These are phyloP conservation scores for Megastigmus dorsalis DNA, from an alignment of 2,888 invertebrate species.

Conservation along the genomic window DNA sequence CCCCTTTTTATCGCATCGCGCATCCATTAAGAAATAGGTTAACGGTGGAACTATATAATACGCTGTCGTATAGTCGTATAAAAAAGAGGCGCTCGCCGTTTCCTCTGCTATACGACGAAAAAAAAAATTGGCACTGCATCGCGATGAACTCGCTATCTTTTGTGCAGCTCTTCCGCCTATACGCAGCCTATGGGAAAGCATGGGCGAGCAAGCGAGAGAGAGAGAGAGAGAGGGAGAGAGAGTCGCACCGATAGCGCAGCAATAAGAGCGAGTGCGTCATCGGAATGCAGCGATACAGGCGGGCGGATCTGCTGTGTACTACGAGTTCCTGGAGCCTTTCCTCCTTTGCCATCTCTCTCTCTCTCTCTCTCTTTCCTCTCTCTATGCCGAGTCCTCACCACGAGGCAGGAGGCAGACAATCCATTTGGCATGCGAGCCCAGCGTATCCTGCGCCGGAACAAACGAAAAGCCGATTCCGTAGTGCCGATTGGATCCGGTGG, in stretches of 20 bases:
- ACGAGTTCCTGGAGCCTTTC: not conserved
- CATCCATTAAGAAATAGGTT: constrained; percentile 34
- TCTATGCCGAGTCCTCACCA: no score
- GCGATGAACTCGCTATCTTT: not conserved
- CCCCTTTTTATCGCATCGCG: not conserved
- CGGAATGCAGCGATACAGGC: not conserved
- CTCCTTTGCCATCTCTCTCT: no score
- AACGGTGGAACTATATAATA: not conserved
- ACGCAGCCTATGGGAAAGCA: no score
- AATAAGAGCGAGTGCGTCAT: not conserved
- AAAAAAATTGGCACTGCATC: not conserved
- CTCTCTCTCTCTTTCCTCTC: no score
- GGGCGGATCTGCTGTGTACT: no score
- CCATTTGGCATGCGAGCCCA: constrained; percentile 28
- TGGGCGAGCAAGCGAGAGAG: no score
- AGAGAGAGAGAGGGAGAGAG: not conserved
- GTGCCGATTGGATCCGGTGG: constrained; percentile 14
- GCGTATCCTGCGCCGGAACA: constrained; percentile 15
- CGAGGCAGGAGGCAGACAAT: no score
- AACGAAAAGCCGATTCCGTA: constrained; percentile 29
- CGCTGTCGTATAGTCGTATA: no score
- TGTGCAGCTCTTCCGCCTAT: not conserved
- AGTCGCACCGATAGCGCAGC: no score
- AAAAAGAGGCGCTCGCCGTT: no score
- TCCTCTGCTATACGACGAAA: not conserved